phyloP scores from a whole-genome alignment of 2,797 vertebrate species.

The Champsocephalus gunnari region DNA sequence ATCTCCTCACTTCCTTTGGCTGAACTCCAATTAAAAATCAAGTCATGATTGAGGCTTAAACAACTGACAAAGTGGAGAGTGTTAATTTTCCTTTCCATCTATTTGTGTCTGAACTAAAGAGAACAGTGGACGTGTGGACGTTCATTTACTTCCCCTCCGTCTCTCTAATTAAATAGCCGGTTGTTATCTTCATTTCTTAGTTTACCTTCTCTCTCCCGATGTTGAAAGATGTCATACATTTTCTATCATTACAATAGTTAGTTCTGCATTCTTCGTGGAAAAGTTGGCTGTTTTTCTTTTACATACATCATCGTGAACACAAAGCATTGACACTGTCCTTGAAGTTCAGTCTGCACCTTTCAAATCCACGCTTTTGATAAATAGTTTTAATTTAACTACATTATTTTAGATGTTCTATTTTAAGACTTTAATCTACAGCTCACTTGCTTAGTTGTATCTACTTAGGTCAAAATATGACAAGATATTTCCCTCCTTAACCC shows the following conservation, averaged over 20 bases:
- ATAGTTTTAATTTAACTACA: neutral
- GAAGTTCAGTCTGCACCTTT: neutral
- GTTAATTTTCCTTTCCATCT: constrained; percentile 50
- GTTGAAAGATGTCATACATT: neutral
- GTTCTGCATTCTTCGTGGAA: no score
- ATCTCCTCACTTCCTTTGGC: constrained; percentile 6
- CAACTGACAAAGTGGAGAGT: constrained; percentile 20
- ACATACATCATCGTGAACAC: neutral
- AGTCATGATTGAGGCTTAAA: constrained; percentile 42
- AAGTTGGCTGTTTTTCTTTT: no score
- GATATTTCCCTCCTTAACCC: no score
- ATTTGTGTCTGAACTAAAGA: constrained; percentile 50
- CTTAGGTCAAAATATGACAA: neutral
- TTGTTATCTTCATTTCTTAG: constrained; percentile 37
- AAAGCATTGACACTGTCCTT: neutral
- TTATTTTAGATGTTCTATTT: neutral
- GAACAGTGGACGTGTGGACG: constrained; percentile 39
- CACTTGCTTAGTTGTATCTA: neutral
- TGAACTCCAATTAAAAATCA: constrained; percentile 45
- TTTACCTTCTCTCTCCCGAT: constrained; percentile 19
- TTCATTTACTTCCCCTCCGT: constrained; percentile 46
- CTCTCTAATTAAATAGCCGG: constrained; percentile 46
- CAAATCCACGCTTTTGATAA: neutral
- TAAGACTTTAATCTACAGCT: neutral
- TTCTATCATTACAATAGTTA: no score